Evolutionary conservation across 1,140 invertebrate species (phyloP).

Genomic region (Anagrus nilaparvatae): DNA sequence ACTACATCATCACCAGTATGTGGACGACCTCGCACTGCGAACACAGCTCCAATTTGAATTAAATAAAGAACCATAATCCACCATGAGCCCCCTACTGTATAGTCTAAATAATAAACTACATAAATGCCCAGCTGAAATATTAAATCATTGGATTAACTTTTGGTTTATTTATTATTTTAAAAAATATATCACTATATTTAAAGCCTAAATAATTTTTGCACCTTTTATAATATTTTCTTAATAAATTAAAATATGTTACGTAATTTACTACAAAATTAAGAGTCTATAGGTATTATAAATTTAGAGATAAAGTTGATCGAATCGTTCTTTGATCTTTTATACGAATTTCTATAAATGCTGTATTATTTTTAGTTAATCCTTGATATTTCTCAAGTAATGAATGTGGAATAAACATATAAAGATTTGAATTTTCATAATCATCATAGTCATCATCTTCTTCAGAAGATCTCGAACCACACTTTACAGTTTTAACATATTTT

Average conservation of each 20-base stretch:
- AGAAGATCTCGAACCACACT: conserved; percentile 34
- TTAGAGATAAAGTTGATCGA: conserved; percentile 20
- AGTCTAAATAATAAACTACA: conserved; percentile 76
- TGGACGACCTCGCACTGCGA: conserved; percentile 72
- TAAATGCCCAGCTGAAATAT: conserved; percentile 64
- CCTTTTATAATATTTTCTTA: neutral
- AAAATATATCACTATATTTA: too few relatives aligned
- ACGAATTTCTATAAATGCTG: conserved; percentile 54
- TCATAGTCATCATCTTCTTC: conserved; percentile 38
- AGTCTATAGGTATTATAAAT: too few relatives aligned
- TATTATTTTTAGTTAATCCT: conserved; percentile 54
- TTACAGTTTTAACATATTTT: conserved; percentile 43
- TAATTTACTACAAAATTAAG: too few relatives aligned
- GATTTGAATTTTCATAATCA: conserved; percentile 45
- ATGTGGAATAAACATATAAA: conserved; percentile 65
- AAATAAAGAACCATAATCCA: conserved; percentile 74
- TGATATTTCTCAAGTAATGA: conserved; percentile 48
- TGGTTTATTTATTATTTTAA: neutral
- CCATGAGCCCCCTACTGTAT: conserved; percentile 71
- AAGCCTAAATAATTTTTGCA: conserved; percentile 1
- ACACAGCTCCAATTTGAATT: conserved; percentile 64
- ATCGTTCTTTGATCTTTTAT: conserved; percentile 29
- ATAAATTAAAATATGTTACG: neutral
- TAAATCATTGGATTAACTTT: neutral
- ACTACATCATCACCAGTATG: conserved; percentile 76